These are phyloP conservation scores for Crepidodera aurea DNA, from an alignment of 2,888 invertebrate genomes.

Conservation along the genomic window DNA sequence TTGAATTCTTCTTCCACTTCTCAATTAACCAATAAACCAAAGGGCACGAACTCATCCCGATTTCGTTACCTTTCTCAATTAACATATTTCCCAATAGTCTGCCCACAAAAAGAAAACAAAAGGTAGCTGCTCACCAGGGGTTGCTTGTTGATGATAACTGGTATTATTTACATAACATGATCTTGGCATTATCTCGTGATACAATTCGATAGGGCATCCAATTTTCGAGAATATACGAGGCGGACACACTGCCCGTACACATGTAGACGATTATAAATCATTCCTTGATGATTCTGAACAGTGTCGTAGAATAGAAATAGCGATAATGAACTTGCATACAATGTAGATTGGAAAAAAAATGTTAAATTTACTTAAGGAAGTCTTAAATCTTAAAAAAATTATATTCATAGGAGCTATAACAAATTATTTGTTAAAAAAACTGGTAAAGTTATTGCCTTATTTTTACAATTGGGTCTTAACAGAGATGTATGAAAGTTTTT, in stretches of 20 bases:
- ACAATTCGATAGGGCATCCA: constrained; percentile 42
- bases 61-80: constrained; percentile 9
- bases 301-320: constrained; percentile 66
- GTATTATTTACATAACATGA: constrained; percentile 43
- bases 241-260: constrained; percentile 55
- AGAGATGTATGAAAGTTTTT: too few species aligned
- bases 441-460: too few species aligned
- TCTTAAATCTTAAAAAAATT: too few species aligned
- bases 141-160: constrained; percentile 34
- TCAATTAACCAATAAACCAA: background rate
- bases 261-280: constrained; percentile 23
- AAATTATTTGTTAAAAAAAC: too few species aligned
- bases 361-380: too few species aligned
- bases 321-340: too few species aligned
- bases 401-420: too few species aligned
- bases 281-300: constrained; percentile 64
- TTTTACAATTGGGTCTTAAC: too few species aligned
- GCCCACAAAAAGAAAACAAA: constrained; percentile 11
- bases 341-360: too few species aligned
- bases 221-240: constrained; percentile 31
- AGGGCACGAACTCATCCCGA: background rate
- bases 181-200: constrained; percentile 37
- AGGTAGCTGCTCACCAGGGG: constrained; percentile 32
- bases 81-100: constrained; percentile 11
- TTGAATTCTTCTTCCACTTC: too few species aligned